A percentile compares a stretch with the other conserved stretches of the same genome.
phyloP scores from a whole-genome alignment of 2,113 vertebrate species.

The Gallinago media region DNA sequence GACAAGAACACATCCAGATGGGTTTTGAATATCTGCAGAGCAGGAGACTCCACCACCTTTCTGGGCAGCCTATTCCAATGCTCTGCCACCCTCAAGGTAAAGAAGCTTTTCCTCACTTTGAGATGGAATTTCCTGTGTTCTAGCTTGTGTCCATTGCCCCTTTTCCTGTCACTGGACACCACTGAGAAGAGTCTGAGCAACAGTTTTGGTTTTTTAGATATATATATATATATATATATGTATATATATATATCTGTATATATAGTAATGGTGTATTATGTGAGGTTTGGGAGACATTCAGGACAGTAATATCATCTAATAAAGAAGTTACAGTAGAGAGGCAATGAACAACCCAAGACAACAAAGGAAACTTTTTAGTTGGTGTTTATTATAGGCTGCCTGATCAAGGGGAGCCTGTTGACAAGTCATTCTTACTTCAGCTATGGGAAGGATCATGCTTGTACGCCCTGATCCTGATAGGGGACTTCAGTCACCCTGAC shows the following conservation, averaged over 20 bases:
- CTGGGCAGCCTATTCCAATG: too few relatives aligned
- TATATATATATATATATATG: too few relatives aligned
- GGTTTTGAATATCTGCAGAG: too few relatives aligned
- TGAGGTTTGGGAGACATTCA: background rate
- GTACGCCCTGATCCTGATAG: background rate
- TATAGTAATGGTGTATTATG: background rate
- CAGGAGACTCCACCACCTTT: too few relatives aligned
- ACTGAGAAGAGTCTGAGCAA: too few relatives aligned
- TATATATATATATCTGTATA: background rate
- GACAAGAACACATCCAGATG: too few relatives aligned
- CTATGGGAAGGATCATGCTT: background rate
- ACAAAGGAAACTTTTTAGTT: background rate
- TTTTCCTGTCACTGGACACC: too few relatives aligned
- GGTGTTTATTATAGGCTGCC: background rate
- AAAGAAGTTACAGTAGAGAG: background rate
- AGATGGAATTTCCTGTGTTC: too few relatives aligned
- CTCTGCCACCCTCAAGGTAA: too few relatives aligned
- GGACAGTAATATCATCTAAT: background rate
- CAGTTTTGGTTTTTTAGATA: too few relatives aligned
- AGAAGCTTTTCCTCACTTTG: too few relatives aligned
- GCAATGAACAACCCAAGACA: background rate
- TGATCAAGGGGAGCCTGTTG: background rate
- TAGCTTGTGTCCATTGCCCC: too few relatives aligned
- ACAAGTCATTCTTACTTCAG: background rate
- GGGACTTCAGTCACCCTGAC: background rate